These are phyloP conservation scores for Resseliella maxima DNA, from an alignment of 2,888 invertebrate genomes.

Conservation along the genomic window DNA sequence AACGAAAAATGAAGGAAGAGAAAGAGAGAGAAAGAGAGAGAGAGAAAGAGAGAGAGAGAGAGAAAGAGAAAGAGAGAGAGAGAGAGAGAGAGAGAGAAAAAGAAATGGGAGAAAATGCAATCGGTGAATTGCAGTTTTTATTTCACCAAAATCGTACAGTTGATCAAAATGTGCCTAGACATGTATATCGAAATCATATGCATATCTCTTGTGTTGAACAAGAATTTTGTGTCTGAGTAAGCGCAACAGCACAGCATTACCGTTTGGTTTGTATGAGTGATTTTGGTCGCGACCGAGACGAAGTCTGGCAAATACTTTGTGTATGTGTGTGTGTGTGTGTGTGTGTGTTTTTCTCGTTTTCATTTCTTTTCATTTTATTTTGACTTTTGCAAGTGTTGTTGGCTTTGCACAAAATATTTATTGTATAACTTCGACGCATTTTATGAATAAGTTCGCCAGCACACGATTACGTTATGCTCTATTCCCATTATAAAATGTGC, in stretches of 20 bases:
- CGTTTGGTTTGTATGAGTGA: not conserved
- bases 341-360: too few species aligned
- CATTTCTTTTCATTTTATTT: not conserved
- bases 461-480: not conserved
- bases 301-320: not conserved
- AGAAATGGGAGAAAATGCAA: not conserved
- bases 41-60: too few species aligned
- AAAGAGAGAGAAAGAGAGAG: too few species aligned
- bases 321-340: too few species aligned
- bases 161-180: not conserved
- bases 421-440: constrained; percentile 17
- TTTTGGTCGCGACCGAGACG: constrained; percentile 12
- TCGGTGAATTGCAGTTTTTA: not conserved
- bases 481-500: not conserved
- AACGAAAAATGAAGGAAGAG: too few species aligned
- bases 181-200: not conserved
- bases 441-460: constrained; percentile 5
- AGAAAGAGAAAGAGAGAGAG: too few species aligned
- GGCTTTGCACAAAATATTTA: constrained; percentile 18
- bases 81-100: too few species aligned
- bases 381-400: not conserved
- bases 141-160: too few species aligned
- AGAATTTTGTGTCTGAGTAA: constrained; percentile 5
- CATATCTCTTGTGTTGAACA: not conserved
- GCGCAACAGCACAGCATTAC: not conserved